Evolutionary conservation across 2,113 vertebrate species (phyloP), one percentile per base, ranked within the genome.

Genomic region (Syrmaticus mikado): DNA sequence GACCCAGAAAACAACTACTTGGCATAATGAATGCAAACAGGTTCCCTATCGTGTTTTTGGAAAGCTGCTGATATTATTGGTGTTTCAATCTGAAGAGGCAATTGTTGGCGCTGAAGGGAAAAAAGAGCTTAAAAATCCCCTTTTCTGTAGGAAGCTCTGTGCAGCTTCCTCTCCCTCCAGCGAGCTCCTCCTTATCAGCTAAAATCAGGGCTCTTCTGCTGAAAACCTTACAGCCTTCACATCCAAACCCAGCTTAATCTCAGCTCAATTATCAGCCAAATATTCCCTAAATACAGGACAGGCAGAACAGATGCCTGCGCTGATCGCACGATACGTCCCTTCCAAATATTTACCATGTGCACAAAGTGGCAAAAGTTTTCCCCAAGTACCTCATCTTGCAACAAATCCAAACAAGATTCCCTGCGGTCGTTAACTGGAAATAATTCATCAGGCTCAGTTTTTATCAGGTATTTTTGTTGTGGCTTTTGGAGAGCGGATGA

Each of bases 21-120:
- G 79, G 84, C 84, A 77, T 62, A 62, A 85, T 41, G 61, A 87
- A 92, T 72, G 79, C 89, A 91, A 93, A 85, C 17, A 82, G 80
- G 60, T 55, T 71, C 55, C 60, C 2, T 45, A 30, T 38, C 85
- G 71, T 4, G 43, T 36, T 64, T 71, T 18, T 58, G n/a, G 76
- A 89, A 87, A 91, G 82, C 92, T 95, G 81, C 60, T 87, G 86
- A 25, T 55, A 40, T 89, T 87, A 43, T 62, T 75, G 76, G n/a
- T 45, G 40, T 89, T 87, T 91, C 86, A 84, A 87, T 91, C 89
- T 64, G 64, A 91, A 64, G 20, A 91, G 38, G 87, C 19, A 10
- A 40, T 82, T 0, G 0, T 82, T 71, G 62, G 71, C 19, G 62
- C 87, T 14, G 58, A 27, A 71, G 76, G 89, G 36, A 40, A 88